A percentile compares a stretch with the other conserved stretches of the same genome.
Conservation (phyloP, 1,140 invertebrate species). For the Caenorhabditis inopinata region DNA sequence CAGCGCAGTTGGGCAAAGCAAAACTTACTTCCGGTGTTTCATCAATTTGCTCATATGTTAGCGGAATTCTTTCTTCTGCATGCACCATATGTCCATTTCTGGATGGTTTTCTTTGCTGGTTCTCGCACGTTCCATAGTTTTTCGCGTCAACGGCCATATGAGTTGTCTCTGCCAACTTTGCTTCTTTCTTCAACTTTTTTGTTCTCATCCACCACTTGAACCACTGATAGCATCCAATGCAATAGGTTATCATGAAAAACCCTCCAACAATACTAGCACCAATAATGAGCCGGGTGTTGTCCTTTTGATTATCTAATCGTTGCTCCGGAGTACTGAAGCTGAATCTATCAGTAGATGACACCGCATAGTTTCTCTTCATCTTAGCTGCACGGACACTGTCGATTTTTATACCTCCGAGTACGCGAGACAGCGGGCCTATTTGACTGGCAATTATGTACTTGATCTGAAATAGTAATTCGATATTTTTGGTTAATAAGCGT, state of each 20-base stretch:
- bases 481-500: background rate
- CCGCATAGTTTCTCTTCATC: constrained; percentile 23
- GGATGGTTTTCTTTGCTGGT: constrained; percentile 9
- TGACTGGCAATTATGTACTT: constrained; percentile 61
- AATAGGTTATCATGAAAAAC: constrained; percentile 44
- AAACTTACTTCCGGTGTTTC: constrained; percentile 3
- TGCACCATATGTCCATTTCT: constrained; percentile 24
- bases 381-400: constrained; percentile 43
- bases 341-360: background rate
- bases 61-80: background rate
- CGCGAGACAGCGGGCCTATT: constrained; percentile 56
- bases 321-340: constrained; percentile 7
- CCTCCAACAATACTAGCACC: background rate
- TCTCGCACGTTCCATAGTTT: constrained; percentile 30
- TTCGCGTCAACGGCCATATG: background rate
- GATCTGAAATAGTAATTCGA: constrained; percentile 36
- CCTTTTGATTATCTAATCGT: background rate
- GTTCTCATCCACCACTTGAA: background rate
- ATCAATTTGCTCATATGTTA: constrained; percentile 8
- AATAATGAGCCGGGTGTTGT: constrained; percentile 38
- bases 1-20: background rate
- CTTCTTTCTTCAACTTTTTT: background rate
- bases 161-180: background rate
- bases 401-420: constrained; percentile 61
- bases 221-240: constrained; percentile 32